Percentiles rank a stretch among this genome's conserved stretches.
These are phyloP conservation scores for Drosophila ustulata DNA, from an alignment of 2,888 invertebrate species.

Conservation along the genomic window DNA sequence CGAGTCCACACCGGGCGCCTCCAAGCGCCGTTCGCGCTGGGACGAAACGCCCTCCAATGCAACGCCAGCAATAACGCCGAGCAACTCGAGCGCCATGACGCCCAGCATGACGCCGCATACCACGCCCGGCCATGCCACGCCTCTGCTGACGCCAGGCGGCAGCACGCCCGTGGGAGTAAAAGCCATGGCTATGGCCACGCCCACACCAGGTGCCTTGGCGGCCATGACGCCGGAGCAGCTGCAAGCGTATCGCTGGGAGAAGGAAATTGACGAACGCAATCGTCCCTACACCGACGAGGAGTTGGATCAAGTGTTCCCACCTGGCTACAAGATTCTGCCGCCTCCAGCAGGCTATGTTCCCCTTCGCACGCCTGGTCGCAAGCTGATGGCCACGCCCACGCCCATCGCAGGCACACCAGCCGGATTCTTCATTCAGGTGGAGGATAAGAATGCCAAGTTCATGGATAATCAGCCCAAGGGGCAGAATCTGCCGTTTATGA, in stretches of 20 bases:
- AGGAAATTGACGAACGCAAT: conserved; percentile 99
- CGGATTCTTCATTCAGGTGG: conserved; percentile 97
- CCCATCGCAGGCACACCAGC: conserved; percentile 96
- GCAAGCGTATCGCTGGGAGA: conserved; percentile 99
- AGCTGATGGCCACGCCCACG: conserved; percentile 98
- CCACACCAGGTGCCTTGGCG: conserved; percentile 97
- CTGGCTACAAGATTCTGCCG: conserved; percentile 98
- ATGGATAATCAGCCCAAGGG: conserved; percentile 99
- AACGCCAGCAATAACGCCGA: conserved; percentile 91
- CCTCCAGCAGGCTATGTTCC: conserved; percentile 98
- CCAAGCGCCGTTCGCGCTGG: conserved; percentile 98
- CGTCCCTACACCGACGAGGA: conserved; percentile 98
- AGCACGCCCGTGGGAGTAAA: conserved; percentile 95
- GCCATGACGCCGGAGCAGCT: conserved; percentile 99
- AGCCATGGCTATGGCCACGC: conserved; percentile 99
- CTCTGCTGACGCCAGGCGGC: conserved; percentile 92
- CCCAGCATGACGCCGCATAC: conserved; percentile 91
- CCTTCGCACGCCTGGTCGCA: conserved; percentile 98
- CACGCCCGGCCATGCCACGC: conserved; percentile 89
- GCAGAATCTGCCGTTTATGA: conserved; percentile 98
- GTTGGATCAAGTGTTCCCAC: conserved; percentile 98
- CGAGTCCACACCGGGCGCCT: conserved; percentile 97
- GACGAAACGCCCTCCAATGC: conserved; percentile 97
- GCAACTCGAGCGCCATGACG: conserved; percentile 86
- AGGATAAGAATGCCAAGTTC: conserved; percentile 93